phyloP scores from a whole-genome alignment of 2,113 vertebrate genomes.

The Tyto alba region DNA sequence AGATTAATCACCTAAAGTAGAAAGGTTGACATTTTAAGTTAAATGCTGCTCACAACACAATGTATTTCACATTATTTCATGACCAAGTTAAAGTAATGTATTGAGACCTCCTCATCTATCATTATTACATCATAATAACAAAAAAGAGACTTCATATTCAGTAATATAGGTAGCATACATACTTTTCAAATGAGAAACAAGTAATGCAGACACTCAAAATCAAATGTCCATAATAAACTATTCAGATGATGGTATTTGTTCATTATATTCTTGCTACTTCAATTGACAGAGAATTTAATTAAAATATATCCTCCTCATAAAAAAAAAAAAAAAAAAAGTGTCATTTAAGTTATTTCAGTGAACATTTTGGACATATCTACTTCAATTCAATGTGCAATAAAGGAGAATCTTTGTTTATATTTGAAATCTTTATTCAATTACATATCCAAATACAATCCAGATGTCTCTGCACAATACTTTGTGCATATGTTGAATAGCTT shows the following conservation, averaged over 20 bases:
- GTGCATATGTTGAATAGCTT: background rate
- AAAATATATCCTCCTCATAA: background rate
- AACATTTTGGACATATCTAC: background rate
- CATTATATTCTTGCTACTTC: background rate
- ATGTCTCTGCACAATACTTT: background rate
- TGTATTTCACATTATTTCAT: background rate
- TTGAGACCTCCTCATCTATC: background rate
- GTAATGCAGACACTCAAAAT: background rate
- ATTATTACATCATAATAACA: background rate
- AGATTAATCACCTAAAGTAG: background rate
- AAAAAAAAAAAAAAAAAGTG: background rate
- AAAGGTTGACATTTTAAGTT: background rate
- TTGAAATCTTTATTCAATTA: constrained; percentile 26
- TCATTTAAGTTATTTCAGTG: background rate
- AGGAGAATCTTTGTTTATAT: background rate
- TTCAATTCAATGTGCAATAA: background rate
- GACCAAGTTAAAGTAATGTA: background rate
- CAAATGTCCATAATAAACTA: background rate
- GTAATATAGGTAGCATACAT: background rate
- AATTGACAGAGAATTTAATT: background rate
- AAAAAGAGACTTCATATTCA: background rate
- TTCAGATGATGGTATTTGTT: background rate
- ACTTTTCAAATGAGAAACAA: background rate
- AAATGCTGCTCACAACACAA: background rate
- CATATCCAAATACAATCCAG: background rate